phyloP scores from a whole-genome alignment of 1,140 invertebrate genomes.

The Drosophila punjabiensis region DNA sequence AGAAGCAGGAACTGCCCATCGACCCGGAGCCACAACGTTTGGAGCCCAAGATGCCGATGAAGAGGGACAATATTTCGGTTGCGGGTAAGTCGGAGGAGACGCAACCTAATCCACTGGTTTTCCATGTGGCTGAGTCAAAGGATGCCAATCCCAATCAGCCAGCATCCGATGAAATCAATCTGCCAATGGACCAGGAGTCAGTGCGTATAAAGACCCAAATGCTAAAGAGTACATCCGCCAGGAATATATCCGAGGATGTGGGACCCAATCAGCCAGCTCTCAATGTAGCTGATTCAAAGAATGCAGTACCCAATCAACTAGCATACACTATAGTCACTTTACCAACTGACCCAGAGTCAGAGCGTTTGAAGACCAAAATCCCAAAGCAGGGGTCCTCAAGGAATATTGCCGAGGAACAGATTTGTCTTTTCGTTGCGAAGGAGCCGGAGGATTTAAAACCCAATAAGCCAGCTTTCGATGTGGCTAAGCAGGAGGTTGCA shows the following conservation, averaged over 20 bases:
- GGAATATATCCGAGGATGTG: neutral
- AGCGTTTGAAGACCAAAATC: neutral
- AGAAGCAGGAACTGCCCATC: neutral
- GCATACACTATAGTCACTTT: too few species aligned
- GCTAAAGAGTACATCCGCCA: neutral
- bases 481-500: neutral
- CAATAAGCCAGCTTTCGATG: too few species aligned
- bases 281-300: too few species aligned
- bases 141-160: neutral
- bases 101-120: neutral
- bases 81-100: neutral
- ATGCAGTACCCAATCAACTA: too few species aligned
- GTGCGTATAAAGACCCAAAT: neutral
- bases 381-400: neutral
- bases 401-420: neutral
- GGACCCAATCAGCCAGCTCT: neutral
- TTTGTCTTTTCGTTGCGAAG: neutral
- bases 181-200: neutral
- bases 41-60: neutral
- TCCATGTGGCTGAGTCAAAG: too few species aligned
- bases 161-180: neutral
- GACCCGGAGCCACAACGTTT: neutral
- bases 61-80: neutral
- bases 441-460: neutral
- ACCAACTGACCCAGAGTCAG: neutral